phyloP scores from a whole-genome alignment of 2,113 vertebrate genomes.

The Gorilla gorilla region DNA sequence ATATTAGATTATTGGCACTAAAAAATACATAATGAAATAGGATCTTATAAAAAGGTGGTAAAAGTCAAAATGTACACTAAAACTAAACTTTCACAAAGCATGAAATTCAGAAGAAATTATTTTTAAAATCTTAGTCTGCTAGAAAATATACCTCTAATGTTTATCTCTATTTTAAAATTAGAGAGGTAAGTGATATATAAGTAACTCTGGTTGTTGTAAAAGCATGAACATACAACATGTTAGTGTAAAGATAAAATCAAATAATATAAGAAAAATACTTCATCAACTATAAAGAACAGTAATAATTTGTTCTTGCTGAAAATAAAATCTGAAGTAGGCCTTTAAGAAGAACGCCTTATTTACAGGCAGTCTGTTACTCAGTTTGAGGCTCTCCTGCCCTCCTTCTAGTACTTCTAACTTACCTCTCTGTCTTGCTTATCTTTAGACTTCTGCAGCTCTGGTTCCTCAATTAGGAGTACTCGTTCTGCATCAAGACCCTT shows the following conservation, averaged over 20 bases:
- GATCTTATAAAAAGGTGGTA: slow-evolving; percentile 11
- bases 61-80: slow-evolving; percentile 30
- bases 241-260: slow-evolving; percentile 22
- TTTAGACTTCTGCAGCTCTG: not conserved
- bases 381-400: not conserved
- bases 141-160: not conserved
- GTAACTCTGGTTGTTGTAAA: not conserved
- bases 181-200: not conserved
- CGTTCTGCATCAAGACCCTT: not conserved
- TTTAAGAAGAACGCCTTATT: not conserved
- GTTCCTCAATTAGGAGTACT: not conserved
- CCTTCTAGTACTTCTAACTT: not conserved
- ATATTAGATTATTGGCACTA: slow-evolving; percentile 42
- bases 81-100: slow-evolving; percentile 28
- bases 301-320: not conserved
- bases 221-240: not conserved
- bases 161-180: slow-evolving; percentile 31
- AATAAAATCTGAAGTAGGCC: not conserved
- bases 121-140: slow-evolving; percentile 6
- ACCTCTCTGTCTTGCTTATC: not conserved
- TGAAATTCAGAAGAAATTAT: slow-evolving; percentile 33
- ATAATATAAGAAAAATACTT: not conserved
- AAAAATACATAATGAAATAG: slow-evolving; percentile 25
- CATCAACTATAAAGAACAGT: not conserved
- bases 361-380: not conserved